Percentiles rank a stretch among this genome's conserved stretches.
phyloP scores from a whole-genome alignment of 1,140 invertebrate species.

The Drosophila subobscura region DNA sequence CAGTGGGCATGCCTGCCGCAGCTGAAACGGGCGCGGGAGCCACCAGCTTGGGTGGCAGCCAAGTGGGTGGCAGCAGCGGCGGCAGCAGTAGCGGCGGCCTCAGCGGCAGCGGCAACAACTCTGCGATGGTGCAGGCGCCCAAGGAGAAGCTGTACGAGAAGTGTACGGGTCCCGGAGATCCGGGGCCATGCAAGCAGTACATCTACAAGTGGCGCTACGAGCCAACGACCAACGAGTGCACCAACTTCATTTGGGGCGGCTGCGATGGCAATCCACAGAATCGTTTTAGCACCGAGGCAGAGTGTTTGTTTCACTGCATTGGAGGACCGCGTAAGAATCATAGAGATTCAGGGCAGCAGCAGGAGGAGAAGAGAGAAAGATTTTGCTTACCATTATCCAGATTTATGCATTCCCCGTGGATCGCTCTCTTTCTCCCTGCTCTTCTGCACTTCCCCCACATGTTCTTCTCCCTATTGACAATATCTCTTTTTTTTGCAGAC shows the following conservation, averaged over 20 bases:
- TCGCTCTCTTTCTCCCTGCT: not conserved
- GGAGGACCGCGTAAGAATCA: slow-evolving; percentile 84
- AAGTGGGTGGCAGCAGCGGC: slow-evolving; percentile 11
- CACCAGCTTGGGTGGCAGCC: slow-evolving; percentile 11
- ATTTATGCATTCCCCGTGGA: too few relatives aligned
- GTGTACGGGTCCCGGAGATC: slow-evolving; percentile 78
- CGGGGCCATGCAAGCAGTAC: slow-evolving; percentile 88
- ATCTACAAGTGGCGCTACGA: slow-evolving; percentile 90
- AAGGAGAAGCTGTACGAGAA: slow-evolving; percentile 77
- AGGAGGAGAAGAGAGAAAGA: not conserved
- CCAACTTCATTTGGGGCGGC: slow-evolving; percentile 90
- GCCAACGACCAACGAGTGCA: slow-evolving; percentile 87
- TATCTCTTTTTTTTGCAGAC: slow-evolving; percentile 55
- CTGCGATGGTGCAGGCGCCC: slow-evolving; percentile 48
- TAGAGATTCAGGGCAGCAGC: not conserved
- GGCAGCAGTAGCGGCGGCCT: slow-evolving; percentile 11
- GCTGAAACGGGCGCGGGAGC: slow-evolving; percentile 22
- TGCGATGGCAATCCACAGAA: slow-evolving; percentile 91
- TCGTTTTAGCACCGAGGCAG: slow-evolving; percentile 89
- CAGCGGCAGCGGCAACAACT: slow-evolving; percentile 48
- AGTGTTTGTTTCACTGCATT: slow-evolving; percentile 88
- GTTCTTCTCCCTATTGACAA: slow-evolving; percentile 18
- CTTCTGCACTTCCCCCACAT: not conserved
- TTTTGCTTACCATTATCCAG: not conserved
- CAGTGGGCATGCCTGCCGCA: slow-evolving; percentile 23